Evolutionary conservation across 2,888 invertebrate genomes (phyloP).

Genomic region (Trypoxylon attenuatum): DNA sequence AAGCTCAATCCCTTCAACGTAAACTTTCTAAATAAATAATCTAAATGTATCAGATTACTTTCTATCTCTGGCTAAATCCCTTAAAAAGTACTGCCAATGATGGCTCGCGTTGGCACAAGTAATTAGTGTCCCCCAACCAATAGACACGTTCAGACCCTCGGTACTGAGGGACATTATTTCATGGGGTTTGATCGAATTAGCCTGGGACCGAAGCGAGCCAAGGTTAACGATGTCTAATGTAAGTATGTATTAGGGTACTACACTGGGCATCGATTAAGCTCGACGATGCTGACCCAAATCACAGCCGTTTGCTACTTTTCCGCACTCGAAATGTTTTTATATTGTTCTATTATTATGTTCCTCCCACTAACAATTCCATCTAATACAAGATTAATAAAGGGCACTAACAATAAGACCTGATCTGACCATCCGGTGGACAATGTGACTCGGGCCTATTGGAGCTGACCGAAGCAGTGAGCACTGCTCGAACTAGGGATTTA

Average conservation of each 20-base stretch:
- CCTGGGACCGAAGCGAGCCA: slow-evolving; percentile 46
- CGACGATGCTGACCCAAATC: slow-evolving; percentile 11
- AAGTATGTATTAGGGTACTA: slow-evolving; percentile 29
- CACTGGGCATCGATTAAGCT: slow-evolving; percentile 38
- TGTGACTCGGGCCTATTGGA: background rate
- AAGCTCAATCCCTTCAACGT: background rate
- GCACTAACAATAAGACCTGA: no score
- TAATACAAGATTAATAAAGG: no score
- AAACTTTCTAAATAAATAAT: background rate
- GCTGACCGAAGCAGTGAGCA: background rate
- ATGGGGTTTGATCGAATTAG: slow-evolving; percentile 53
- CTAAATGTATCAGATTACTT: background rate
- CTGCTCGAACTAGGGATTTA: slow-evolving; percentile 20
- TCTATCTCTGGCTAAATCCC: background rate
- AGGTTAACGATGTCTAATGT: slow-evolving; percentile 56
- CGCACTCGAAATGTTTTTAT: no score
- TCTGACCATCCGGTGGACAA: no score
- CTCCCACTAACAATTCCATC: no score
- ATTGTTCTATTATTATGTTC: no score
- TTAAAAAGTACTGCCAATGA: background rate
- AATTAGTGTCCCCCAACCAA: slow-evolving; percentile 23
- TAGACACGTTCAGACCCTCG: slow-evolving; percentile 25
- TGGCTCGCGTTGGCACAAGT: slow-evolving; percentile 9
- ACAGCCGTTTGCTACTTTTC: background rate
- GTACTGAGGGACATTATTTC: slow-evolving; percentile 39